phyloP scores from a whole-genome alignment of 1,140 invertebrate genomes.

The Drosophila sechellia region DNA sequence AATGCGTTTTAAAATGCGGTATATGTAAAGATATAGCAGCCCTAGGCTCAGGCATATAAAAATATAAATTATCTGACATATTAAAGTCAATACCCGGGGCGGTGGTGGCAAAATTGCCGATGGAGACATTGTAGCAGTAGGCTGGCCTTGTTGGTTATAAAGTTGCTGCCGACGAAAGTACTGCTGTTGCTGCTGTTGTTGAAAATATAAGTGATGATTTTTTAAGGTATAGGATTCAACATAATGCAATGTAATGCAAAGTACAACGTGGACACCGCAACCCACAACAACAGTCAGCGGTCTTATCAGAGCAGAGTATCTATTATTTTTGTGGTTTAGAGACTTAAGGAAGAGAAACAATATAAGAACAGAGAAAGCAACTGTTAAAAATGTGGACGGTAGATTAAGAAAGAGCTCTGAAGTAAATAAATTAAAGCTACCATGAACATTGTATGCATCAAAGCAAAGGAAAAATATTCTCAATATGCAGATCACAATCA shows the following conservation, averaged over 20 bases:
- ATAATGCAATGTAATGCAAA: slow-evolving; percentile 92
- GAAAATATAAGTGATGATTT: slow-evolving; percentile 69
- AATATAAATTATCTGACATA: slow-evolving; percentile 93
- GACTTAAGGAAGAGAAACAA: slow-evolving; percentile 92
- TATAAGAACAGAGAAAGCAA: slow-evolving; percentile 93
- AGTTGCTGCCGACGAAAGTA: slow-evolving; percentile 53
- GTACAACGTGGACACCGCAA: slow-evolving; percentile 89
- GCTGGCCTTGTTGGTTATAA: slow-evolving; percentile 33
- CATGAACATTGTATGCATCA: slow-evolving; percentile 94
- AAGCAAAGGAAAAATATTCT: slow-evolving; percentile 94
- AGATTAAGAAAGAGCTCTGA: slow-evolving; percentile 93
- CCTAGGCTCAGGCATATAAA: slow-evolving; percentile 92
- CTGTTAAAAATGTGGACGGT: slow-evolving; percentile 92
- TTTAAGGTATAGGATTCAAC: slow-evolving; percentile 86
- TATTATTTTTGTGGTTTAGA: slow-evolving; percentile 88
- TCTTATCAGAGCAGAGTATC: slow-evolving; percentile 89
- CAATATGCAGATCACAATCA: slow-evolving; percentile 92
- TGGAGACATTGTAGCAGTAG: slow-evolving; percentile 16
- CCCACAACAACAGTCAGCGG: slow-evolving; percentile 90
- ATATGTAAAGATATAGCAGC: slow-evolving; percentile 93
- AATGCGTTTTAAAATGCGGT: slow-evolving; percentile 88
- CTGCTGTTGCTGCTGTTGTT: slow-evolving; percentile 73
- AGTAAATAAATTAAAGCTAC: slow-evolving; percentile 90
- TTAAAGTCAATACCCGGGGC: slow-evolving; percentile 88
- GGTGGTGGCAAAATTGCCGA: slow-evolving; percentile 56